Evolutionary conservation across 2,888 invertebrate genomes (phyloP), one percentile per base, ranked within the genome.

Genomic region (Drosophila heteroneura): DNA sequence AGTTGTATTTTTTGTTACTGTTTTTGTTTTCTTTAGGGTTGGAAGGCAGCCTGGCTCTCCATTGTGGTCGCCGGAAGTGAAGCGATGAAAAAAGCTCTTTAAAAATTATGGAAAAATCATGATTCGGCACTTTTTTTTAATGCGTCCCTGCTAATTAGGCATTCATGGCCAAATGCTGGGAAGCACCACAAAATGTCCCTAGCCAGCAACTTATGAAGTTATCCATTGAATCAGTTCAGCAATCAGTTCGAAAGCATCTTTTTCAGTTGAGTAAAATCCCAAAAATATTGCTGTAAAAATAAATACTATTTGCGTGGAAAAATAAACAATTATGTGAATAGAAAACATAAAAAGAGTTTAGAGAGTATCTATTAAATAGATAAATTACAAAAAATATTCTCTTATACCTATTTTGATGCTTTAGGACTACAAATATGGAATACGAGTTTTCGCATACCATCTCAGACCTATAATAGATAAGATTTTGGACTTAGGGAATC

Each of bases 81-180:
- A 60, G 64, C 64, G 49, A 51, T 60, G 67, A 51, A 73, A 69
- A 70, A 60, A 77, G 74, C 77, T 85, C 78, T 74, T 80, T 72
- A 35, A 73, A 82, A 85, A 81, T 80, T 82, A 85, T 90, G 76
- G 83, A 78, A 80, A 88, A 89, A 83, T 80, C 76, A 90, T 90
- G 90, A 85, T 85, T 73, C 78, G 70, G 81, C 90, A 76, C 53
- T 88, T 85, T 82, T 60, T 75, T 62, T 79, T 64, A 67, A 67
- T 70, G 56, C 54, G 22, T 19, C 68, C 68, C 73, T 53, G 53
- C 83, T 89, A 83, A 89, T 84, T 89, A 85, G 68, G 56, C 71
- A 87, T 85, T 85, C 85, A 90, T 70, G 66, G 70, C 58, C 57
- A 62, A 51, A 26, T 37, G 28, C 54, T 63, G 59, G 49, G 67